Conservation (phyloP, 2,888 invertebrate genomes). For the Vesta saturnalis region DNA sequence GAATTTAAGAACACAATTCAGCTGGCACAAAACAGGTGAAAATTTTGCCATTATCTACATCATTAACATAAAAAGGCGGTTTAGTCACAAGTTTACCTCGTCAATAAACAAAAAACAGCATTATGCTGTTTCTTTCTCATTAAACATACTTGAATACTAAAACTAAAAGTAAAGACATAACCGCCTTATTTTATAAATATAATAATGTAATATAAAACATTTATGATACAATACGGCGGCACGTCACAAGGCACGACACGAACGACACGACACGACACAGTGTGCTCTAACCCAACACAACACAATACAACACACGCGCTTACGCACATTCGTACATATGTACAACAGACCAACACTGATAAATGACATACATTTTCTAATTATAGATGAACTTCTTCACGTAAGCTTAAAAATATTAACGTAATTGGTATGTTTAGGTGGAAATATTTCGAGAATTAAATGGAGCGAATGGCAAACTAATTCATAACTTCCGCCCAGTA, state of each 20-base stretch:
- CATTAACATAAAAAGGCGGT: neutral
- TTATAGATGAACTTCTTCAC: neutral
- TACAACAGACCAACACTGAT: too few species aligned
- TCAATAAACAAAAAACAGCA: neutral
- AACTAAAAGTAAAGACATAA: too few species aligned
- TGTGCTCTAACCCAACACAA: too few species aligned
- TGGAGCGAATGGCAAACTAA: constrained; percentile 72
- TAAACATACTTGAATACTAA: too few species aligned
- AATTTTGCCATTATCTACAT: neutral
- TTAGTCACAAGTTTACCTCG: neutral
- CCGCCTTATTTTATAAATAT: too few species aligned
- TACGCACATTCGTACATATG: too few species aligned
- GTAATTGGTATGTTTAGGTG: constrained; percentile 65
- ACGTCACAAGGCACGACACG: too few species aligned
- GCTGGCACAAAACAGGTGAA: constrained; percentile 76
- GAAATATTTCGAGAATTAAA: constrained; percentile 76
- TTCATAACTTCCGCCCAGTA: constrained; percentile 84
- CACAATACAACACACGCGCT: too few species aligned
- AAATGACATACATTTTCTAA: neutral
- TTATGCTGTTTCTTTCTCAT: too few species aligned
- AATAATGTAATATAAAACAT: too few species aligned
- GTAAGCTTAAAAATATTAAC: neutral
- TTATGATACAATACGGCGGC: too few species aligned
- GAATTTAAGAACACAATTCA: constrained; percentile 78
- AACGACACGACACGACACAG: too few species aligned